Conservation (phyloP, 2,797 vertebrate species). For the Coracias cyanogaster region DNA sequence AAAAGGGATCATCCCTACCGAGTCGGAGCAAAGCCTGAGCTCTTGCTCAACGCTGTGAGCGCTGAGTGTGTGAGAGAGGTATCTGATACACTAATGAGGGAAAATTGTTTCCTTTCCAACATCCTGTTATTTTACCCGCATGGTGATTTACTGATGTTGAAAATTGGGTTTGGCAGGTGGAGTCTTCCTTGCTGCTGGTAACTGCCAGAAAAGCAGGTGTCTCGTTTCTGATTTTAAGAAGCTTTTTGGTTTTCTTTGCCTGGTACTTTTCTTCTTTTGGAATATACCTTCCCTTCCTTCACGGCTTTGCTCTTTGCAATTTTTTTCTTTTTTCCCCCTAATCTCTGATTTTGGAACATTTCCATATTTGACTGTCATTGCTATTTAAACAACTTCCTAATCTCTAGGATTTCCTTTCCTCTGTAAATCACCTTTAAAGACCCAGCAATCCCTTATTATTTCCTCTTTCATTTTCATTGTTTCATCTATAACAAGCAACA, state of each 20-base stretch:
- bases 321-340: neutral
- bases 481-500: slow-evolving; percentile 60
- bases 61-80: neutral
- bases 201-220: slow-evolving; percentile 47
- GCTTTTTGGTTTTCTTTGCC: slow-evolving; percentile 7
- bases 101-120: slow-evolving; percentile 48
- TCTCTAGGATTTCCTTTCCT: slow-evolving; percentile 64
- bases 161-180: slow-evolving; percentile 1
- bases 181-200: slow-evolving; percentile 10
- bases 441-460: slow-evolving; percentile 39
- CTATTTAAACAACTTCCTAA: slow-evolving; percentile 68
- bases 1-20: neutral
- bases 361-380: slow-evolving; percentile 56
- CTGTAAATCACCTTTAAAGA: slow-evolving; percentile 70
- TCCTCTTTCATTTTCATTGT: slow-evolving; percentile 54
- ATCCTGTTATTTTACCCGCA: slow-evolving; percentile 68
- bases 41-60: neutral
- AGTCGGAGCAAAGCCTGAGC: neutral
- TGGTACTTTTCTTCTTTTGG: neutral
- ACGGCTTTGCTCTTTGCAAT: slow-evolving; percentile 35
- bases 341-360: slow-evolving; percentile 58
- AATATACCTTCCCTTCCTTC: neutral
- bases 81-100: slow-evolving; percentile 10
- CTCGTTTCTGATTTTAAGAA: slow-evolving; percentile 39
- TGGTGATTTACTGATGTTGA: slow-evolving; percentile 51